Percentiles rank a stretch among this genome's conserved stretches.
These are phyloP conservation scores for Mallotus villosus DNA, from an alignment of 2,797 vertebrate species.

Conservation along the genomic window DNA sequence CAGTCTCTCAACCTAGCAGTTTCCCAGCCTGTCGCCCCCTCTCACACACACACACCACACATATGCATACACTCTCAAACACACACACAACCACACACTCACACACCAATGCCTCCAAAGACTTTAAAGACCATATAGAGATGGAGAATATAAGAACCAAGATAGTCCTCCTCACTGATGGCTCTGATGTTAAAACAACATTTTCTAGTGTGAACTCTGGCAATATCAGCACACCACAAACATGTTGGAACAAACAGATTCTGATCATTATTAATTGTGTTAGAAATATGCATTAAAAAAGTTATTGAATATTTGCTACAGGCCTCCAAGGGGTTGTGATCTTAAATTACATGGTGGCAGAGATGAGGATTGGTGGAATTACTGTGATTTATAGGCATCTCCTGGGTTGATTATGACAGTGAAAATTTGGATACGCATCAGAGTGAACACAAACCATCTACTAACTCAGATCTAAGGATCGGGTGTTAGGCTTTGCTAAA, in stretches of 20 bases:
- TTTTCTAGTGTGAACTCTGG: constrained; percentile 61
- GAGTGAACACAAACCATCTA: background rate
- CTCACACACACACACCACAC: background rate
- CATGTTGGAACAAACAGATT: constrained; percentile 46
- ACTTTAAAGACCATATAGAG: constrained; percentile 23
- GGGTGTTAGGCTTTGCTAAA: constrained; percentile 13
- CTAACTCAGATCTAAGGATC: background rate
- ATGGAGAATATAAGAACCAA: constrained; percentile 43
- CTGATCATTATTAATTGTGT: constrained; percentile 30
- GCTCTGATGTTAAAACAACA: constrained; percentile 53
- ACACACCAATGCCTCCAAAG: background rate
- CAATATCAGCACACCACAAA: constrained; percentile 41
- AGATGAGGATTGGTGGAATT: background rate
- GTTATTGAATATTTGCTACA: too few relatives aligned
- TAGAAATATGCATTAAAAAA: constrained; percentile 14
- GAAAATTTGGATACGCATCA: background rate
- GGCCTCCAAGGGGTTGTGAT: background rate
- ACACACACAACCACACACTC: too few relatives aligned
- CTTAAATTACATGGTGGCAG: background rate
- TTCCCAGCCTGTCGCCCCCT: background rate
- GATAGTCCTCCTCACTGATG: constrained; percentile 44
- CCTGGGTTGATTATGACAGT: background rate
- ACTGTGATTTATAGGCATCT: background rate
- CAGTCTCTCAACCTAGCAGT: constrained; percentile 29
- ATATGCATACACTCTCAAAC: background rate